phyloP scores from a whole-genome alignment of 1,140 invertebrate genomes.

The Meloidogyne hapla region DNA sequence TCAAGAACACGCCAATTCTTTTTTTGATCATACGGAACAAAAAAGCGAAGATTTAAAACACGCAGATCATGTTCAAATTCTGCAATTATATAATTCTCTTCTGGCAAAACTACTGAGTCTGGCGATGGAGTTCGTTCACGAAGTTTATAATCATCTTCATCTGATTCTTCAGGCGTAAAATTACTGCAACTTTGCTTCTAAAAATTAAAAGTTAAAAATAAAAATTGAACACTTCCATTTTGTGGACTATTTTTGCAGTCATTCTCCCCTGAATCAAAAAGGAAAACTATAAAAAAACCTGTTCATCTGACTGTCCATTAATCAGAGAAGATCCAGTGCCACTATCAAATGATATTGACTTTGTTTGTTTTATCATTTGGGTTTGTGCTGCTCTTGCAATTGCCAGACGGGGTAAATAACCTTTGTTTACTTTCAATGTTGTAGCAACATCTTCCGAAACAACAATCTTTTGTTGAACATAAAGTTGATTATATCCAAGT shows the following conservation, averaged over 20 bases:
- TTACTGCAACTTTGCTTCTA: neutral
- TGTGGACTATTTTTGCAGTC: too few species aligned
- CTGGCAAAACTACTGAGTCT: neutral
- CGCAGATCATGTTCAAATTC: conserved; percentile 25
- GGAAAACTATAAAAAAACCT: neutral
- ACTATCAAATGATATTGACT: conserved; percentile 7
- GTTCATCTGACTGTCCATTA: neutral
- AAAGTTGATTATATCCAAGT: conserved; percentile 1
- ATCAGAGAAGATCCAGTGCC: neutral
- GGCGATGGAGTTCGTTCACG: neutral
- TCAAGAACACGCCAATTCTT: neutral
- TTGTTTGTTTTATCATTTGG: neutral
- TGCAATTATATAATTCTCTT: conserved; percentile 1
- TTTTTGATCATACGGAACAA: neutral
- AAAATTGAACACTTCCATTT: too few species aligned
- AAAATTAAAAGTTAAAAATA: neutral
- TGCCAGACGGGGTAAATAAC: neutral
- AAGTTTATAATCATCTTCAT: neutral
- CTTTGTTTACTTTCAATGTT: neutral
- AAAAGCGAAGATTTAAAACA: conserved; percentile 8
- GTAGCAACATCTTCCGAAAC: neutral
- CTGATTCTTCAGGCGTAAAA: neutral
- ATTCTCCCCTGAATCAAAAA: too few species aligned
- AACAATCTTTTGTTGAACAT: conserved; percentile 1
- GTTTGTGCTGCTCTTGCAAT: neutral